A percentile compares a stretch with the other conserved stretches of the same genome.
Evolutionary conservation across 2,113 vertebrate species (phyloP).

Genomic region (Oceanites oceanicus): DNA sequence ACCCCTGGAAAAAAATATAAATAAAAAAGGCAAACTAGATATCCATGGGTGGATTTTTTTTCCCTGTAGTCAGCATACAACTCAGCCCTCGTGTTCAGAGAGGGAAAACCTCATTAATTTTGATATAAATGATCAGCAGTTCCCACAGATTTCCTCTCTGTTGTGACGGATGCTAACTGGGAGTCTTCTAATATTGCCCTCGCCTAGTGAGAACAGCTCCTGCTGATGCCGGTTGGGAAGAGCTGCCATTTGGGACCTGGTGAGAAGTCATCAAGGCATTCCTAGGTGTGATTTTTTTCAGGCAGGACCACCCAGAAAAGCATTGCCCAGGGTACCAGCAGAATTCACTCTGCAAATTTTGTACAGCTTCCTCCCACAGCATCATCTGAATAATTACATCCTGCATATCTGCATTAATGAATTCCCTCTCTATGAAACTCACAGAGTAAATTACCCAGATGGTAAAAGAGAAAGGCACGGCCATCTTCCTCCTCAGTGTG

Average conservation of each 20-base stretch:
- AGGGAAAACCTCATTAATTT: constrained; percentile 68
- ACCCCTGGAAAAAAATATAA: constrained; percentile 13
- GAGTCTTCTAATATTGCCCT: background rate
- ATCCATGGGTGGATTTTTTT: constrained; percentile 21
- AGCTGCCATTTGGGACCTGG: background rate
- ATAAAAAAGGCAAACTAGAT: constrained; percentile 30
- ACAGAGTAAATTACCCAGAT: constrained; percentile 50
- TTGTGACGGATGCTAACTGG: constrained; percentile 21
- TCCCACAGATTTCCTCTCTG: constrained; percentile 46
- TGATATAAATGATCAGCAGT: constrained; percentile 57
- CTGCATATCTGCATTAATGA: constrained; percentile 46
- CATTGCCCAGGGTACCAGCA: background rate
- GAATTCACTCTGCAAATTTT: background rate
- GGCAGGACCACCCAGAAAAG: background rate
- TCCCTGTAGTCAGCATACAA: constrained; percentile 54
- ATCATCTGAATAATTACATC: constrained; percentile 48
- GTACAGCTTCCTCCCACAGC: constrained; percentile 14
- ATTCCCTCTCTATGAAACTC: constrained; percentile 30
- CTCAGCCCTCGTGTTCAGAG: constrained; percentile 16
- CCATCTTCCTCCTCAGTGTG: constrained; percentile 40
- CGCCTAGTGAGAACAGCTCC: background rate
- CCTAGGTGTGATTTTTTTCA: background rate
- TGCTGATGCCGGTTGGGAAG: background rate
- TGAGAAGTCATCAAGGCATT: background rate
- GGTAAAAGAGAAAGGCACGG: constrained; percentile 26